phyloP scores from a whole-genome alignment of 2,888 invertebrate species.

The Sepioteuthis lessoniana region DNA sequence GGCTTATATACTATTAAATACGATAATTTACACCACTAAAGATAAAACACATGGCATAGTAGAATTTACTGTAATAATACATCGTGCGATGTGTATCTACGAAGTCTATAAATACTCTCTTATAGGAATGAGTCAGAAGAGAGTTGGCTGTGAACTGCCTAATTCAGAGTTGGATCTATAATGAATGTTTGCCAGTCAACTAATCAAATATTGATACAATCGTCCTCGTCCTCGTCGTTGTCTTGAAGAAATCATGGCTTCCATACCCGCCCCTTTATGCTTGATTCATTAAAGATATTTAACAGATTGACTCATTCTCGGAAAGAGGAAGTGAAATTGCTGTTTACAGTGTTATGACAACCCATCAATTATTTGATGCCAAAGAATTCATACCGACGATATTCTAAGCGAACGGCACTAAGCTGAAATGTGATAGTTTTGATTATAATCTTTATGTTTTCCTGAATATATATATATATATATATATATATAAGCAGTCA shows the following conservation, averaged over 20 bases:
- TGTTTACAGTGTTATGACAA: not conserved
- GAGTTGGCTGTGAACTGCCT: not conserved
- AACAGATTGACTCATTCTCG: constrained; percentile 11
- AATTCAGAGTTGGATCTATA: not conserved
- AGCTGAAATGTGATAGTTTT: not conserved
- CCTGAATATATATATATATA: not conserved
- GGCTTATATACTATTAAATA: not conserved
- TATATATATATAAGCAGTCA: not conserved
- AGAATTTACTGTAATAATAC: not conserved
- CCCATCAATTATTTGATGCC: not conserved
- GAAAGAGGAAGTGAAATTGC: not conserved
- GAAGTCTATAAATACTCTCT: not conserved
- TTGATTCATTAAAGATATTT: constrained; percentile 9
- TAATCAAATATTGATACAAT: constrained; percentile 13
- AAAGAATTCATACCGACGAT: too few relatives aligned
- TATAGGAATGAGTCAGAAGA: not conserved
- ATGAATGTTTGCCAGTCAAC: constrained; percentile 11
- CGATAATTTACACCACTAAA: not conserved
- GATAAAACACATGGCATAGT: not conserved
- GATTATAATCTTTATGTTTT: not conserved
- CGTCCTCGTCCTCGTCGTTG: not conserved
- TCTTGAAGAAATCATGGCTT: not conserved
- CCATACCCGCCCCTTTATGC: not conserved
- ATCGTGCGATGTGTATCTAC: not conserved
- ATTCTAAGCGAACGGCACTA: too few relatives aligned